Conservation (phyloP, 2,113 vertebrate species). For the Zeus faber region DNA sequence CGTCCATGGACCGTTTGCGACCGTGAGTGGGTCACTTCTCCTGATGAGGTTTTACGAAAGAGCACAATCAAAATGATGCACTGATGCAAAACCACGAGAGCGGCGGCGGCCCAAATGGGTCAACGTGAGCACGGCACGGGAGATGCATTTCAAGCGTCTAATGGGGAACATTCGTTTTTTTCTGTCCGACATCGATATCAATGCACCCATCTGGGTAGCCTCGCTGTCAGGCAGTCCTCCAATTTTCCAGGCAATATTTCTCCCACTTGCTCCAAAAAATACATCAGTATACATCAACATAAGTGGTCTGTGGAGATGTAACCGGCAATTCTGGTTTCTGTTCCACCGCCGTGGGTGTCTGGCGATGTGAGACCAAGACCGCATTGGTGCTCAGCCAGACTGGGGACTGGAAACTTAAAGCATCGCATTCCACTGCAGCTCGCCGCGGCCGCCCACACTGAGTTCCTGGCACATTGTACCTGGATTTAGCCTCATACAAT, state of each 20-base stretch:
- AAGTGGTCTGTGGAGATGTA: neutral
- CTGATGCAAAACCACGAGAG: no score
- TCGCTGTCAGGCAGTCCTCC: no score
- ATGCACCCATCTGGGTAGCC: no score
- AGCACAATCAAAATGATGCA: neutral
- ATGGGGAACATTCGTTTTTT: no score
- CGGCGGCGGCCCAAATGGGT: conserved; percentile 9
- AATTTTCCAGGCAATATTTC: no score
- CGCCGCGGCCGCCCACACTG: conserved; percentile 6
- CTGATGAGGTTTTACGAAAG: conserved; percentile 42
- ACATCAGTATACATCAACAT: neutral
- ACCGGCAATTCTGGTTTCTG: conserved; percentile 6
- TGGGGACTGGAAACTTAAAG: conserved; percentile 27
- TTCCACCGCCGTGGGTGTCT: conserved; percentile 14
- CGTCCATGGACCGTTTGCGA: conserved; percentile 23
- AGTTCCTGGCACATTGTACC: no score
- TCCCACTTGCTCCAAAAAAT: neutral
- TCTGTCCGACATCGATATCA: no score
- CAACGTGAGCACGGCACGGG: neutral
- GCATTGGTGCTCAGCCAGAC: conserved; percentile 34
- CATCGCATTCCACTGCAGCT: conserved; percentile 47
- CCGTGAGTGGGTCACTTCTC: conserved; percentile 28
- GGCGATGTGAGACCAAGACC: conserved; percentile 22
- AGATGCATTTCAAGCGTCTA: conserved; percentile 4
- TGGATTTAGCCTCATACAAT: neutral